Conservation (phyloP, 2,888 invertebrate genomes). For the Ommatoiulus sabulosus region DNA sequence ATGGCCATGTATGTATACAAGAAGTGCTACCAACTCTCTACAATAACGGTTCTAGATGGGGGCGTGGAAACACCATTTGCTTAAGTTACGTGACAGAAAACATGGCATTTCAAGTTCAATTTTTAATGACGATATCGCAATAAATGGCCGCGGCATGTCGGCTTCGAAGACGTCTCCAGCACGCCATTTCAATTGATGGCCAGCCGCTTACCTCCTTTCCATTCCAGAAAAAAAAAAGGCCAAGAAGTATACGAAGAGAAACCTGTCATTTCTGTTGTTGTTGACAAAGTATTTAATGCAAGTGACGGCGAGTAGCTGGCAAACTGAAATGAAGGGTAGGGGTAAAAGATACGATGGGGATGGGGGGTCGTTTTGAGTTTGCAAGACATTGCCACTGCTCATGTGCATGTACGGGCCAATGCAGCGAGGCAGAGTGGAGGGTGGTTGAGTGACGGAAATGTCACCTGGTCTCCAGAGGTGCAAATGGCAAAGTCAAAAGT, state of each 20-base stretch:
- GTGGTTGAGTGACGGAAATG: conserved; percentile 45
- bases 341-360: not conserved
- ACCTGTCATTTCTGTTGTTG: conserved; percentile 40
- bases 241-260: conserved; percentile 17
- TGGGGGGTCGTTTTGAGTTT: not conserved
- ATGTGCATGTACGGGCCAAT: not conserved
- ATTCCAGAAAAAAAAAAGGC: not conserved
- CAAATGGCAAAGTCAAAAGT: conserved; percentile 56
- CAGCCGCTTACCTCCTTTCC: conserved; percentile 17
- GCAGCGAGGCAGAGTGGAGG: not conserved
- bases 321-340: conserved; percentile 24
- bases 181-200: conserved; percentile 18
- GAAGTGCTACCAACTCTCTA: too few relatives aligned
- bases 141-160: not conserved
- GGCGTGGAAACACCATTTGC: not conserved
- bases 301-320: conserved; percentile 49
- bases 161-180: not conserved
- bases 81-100: not conserved
- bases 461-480: conserved; percentile 56
- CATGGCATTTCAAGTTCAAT: not conserved
- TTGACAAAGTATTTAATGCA: conserved; percentile 37
- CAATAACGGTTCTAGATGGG: too few relatives aligned
- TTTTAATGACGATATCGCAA: conserved; percentile 4
- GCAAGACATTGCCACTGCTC: too few relatives aligned
- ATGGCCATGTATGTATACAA: too few relatives aligned